Evolutionary conservation across 2,113 vertebrate genomes (phyloP).

Genomic region (Catharus fuscescens): DNA sequence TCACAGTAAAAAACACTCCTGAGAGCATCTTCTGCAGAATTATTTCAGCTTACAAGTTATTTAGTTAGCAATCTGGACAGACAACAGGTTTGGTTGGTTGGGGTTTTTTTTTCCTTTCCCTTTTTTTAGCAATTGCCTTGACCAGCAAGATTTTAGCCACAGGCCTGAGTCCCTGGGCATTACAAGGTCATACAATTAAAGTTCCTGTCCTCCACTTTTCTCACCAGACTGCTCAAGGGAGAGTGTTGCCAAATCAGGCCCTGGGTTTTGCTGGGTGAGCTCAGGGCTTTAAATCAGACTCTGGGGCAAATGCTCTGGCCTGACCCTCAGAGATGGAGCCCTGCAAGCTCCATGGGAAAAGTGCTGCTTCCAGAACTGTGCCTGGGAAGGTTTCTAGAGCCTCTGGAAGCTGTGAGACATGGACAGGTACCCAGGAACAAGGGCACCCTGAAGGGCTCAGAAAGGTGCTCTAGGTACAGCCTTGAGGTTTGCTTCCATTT

Average conservation of each 20-base stretch:
- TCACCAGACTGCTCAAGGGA: not conserved
- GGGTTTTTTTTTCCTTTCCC: not conserved
- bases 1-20: not conserved
- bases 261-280: not conserved
- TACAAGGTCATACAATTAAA: not conserved
- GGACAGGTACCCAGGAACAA: not conserved
- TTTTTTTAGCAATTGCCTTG: not conserved
- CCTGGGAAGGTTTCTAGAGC: not conserved
- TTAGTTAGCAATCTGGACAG: not conserved
- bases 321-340: fast-evolving
- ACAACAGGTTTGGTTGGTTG: not conserved
- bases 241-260: not conserved
- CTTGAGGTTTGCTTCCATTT: not conserved
- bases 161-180: not conserved
- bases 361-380: not conserved
- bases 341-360: not conserved
- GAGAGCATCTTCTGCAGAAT: conserved; percentile 1
- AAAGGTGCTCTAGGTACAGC: not conserved
- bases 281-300: not conserved
- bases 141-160: not conserved
- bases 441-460: not conserved
- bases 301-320: not conserved
- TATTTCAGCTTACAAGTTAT: not conserved
- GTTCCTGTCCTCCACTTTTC: not conserved
- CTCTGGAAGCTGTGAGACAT: not conserved